These are phyloP conservation scores for Crenichthys baileyi DNA, from an alignment of 2,797 vertebrate species.

Conservation along the genomic window DNA sequence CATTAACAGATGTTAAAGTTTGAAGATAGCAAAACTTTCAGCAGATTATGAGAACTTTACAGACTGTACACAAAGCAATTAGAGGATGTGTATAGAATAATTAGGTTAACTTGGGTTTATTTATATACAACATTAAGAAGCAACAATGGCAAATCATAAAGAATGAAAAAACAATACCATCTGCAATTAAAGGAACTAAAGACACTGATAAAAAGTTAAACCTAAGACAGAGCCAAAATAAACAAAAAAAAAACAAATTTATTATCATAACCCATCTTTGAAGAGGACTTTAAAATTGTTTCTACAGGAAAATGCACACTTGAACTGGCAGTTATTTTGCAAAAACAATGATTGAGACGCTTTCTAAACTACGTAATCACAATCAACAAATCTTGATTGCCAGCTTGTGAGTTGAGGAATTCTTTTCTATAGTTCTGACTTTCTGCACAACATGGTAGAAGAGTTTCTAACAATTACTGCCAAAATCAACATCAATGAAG, in stretches of 20 bases:
- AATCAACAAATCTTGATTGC: conserved; percentile 11
- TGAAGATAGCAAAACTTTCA: not conserved
- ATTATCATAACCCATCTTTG: not conserved
- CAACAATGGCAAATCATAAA: not conserved
- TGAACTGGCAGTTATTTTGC: not conserved
- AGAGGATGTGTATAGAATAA: not conserved
- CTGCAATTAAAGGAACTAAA: not conserved
- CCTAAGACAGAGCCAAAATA: not conserved
- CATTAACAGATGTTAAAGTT: not conserved
- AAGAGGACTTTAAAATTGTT: not conserved
- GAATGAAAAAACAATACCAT: not conserved
- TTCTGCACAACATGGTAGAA: not conserved
- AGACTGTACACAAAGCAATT: not conserved
- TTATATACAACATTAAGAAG: not conserved
- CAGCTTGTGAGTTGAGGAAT: conserved; percentile 1
- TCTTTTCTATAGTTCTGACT: not conserved
- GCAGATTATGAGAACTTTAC: not conserved
- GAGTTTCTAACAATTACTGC: not conserved
- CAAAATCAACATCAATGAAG: not conserved
- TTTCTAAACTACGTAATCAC: not conserved
- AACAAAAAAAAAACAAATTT: not conserved
- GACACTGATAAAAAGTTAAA: not conserved
- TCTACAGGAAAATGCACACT: not conserved
- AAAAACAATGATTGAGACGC: not conserved
- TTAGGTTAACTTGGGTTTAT: not conserved